Percentiles rank a stretch among this genome's conserved stretches.
These are phyloP conservation scores for Columba guinea DNA, from an alignment of 2,797 vertebrate species.

Conservation along the genomic window DNA sequence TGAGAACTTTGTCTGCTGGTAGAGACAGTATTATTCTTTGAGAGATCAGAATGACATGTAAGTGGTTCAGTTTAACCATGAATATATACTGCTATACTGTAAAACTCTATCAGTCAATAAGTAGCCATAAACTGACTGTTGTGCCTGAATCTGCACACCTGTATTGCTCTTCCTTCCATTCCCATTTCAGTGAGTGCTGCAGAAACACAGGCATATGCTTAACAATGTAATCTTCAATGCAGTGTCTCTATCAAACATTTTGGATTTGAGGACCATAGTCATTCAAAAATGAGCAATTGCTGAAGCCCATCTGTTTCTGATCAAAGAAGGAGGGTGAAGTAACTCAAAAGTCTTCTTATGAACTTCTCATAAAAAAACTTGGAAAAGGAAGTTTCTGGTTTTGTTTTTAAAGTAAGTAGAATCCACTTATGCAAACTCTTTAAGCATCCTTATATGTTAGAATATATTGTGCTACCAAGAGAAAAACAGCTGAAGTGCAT, in stretches of 20 bases:
- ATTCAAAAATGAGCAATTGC: not conserved
- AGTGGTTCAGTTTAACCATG: not conserved
- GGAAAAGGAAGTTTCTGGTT: not conserved
- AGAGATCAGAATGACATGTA: not conserved
- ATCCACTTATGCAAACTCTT: not conserved
- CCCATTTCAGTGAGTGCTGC: not conserved
- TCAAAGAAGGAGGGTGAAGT: not conserved
- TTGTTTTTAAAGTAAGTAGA: not conserved
- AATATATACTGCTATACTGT: not conserved
- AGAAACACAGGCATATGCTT: not conserved
- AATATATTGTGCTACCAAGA: not conserved
- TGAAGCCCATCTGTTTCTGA: not conserved
- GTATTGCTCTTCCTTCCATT: not conserved
- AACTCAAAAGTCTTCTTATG: not conserved
- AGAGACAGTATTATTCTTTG: not conserved
- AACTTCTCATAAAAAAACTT: not conserved
- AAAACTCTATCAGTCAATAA: not conserved
- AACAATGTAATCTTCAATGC: not conserved
- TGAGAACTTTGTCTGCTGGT: not conserved
- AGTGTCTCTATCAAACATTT: not conserved
- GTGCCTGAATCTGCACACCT: not conserved
- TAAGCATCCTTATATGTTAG: not conserved
- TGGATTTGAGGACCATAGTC: not conserved
- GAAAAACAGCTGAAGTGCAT: not conserved
- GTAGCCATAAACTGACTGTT: not conserved